Evolutionary conservation across 2,113 vertebrate genomes (phyloP), one percentile per base, ranked within the genome.

Genomic region (Pterocles burchelli): DNA sequence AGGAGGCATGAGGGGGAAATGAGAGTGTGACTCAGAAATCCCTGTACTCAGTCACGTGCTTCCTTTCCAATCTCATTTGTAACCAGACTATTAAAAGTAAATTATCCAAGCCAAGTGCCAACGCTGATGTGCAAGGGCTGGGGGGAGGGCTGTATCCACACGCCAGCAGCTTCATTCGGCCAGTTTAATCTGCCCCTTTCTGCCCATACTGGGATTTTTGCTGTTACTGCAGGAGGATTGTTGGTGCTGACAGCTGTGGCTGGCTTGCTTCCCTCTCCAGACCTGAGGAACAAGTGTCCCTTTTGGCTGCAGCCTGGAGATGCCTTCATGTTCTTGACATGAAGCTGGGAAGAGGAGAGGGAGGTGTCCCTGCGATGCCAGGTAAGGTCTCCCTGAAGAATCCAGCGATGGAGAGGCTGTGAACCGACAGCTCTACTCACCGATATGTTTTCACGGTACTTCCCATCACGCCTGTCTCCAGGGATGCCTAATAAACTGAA

Each of bases 1-100:
- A 41, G 55, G 62, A 95, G 94, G 92, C 88, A 96, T 9, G 38
- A 52, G 81, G 80, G 86, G 93, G 71, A 92, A 93, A 93, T 71
- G 84, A 86, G 85, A 67, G 34, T 62, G 84, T 87, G 97, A 41
- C 54, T 89, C 92, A 91, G 83, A 89, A 85, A 72, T 91, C 97
- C 90, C 84, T 48, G 48, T 3, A 59, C 61, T 18, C 18, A 22
- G 34, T 65, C 89, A 95, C 48, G 67, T 34, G 70, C 79, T 77
- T 63, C 93, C 93, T 81, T 49, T 61, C 25, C 81, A 21, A 62
- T 78, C 92, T 87, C 87, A 55, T 95, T 83, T 85, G 72, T 74
- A 88, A 57, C 52, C 48, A 76, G 76, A 17, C 83, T 65, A 83
- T 94, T 96, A 91, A 89, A 94, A 94, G 80, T 54, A 73, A 95